Evolutionary conservation across 2,888 invertebrate genomes (phyloP).

Genomic region (Melinopterus prodromus): DNA sequence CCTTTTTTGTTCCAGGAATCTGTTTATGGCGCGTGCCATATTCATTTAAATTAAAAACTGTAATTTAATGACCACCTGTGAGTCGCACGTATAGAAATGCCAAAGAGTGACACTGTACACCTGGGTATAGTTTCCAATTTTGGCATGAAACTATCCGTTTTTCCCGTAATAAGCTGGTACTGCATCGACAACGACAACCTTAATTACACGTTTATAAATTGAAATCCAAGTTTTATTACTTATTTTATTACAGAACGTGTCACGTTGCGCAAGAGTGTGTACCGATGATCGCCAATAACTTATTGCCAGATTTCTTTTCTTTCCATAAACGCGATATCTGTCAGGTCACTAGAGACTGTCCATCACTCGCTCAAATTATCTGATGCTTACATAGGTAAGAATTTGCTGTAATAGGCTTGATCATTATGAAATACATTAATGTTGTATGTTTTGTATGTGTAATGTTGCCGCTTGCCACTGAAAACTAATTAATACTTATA

Average conservation of each 20-base stretch:
- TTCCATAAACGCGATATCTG: neutral
- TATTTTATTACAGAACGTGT: neutral
- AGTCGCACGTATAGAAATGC: neutral
- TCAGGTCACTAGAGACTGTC: neutral
- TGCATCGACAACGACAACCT: neutral
- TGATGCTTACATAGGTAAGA: neutral
- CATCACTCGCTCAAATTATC: neutral
- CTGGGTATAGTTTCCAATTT: neutral
- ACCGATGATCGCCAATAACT: neutral
- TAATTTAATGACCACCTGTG: neutral
- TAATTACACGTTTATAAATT: neutral
- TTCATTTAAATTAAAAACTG: slow-evolving; percentile 4
- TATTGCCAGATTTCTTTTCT: neutral
- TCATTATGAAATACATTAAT: neutral
- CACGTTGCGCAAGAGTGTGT: neutral
- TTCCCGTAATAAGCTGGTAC: neutral
- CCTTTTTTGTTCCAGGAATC: neutral
- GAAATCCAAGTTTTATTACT: slow-evolving; percentile 4
- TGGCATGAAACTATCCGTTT: neutral
- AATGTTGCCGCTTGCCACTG: neutral
- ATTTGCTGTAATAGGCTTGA: neutral
- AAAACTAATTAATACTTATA: neutral
- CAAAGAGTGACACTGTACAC: neutral
- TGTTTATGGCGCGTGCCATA: neutral
- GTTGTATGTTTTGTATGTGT: neutral